phyloP scores from a whole-genome alignment of 2,113 vertebrate species.

The Talpa occidentalis region DNA sequence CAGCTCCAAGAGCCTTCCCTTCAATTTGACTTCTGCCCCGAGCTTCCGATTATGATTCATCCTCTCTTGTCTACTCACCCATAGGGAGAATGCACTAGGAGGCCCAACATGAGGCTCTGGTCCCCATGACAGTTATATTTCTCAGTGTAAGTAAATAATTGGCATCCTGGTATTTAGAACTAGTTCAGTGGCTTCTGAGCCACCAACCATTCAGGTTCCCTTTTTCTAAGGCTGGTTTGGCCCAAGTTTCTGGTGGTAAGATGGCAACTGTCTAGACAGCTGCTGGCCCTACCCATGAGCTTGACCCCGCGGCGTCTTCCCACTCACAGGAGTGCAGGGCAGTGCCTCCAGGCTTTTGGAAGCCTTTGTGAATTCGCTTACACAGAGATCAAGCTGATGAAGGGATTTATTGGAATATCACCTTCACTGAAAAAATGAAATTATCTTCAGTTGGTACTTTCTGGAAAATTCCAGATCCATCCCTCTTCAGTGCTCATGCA shows the following conservation, averaged over 20 bases:
- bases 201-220: neutral
- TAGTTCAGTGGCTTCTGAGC: neutral
- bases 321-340: neutral
- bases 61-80: accelerated
- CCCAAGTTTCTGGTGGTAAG: neutral
- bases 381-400: neutral
- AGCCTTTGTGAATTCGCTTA: neutral
- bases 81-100: neutral
- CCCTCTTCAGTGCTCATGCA: neutral
- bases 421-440: neutral
- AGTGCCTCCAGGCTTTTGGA: neutral
- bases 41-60: neutral
- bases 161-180: neutral
- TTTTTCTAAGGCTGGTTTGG: neutral
- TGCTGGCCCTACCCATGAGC: neutral
- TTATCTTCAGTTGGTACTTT: neutral
- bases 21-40: neutral
- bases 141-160: neutral
- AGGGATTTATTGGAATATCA: neutral
- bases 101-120: accelerated
- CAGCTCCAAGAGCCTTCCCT: neutral
- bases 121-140: neutral
- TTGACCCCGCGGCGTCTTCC: neutral
- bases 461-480: neutral
- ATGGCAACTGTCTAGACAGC: neutral